Evolutionary conservation across 2,113 vertebrate genomes (phyloP), one percentile per base, ranked within the genome.

Genomic region (Ceratotherium simum): DNA sequence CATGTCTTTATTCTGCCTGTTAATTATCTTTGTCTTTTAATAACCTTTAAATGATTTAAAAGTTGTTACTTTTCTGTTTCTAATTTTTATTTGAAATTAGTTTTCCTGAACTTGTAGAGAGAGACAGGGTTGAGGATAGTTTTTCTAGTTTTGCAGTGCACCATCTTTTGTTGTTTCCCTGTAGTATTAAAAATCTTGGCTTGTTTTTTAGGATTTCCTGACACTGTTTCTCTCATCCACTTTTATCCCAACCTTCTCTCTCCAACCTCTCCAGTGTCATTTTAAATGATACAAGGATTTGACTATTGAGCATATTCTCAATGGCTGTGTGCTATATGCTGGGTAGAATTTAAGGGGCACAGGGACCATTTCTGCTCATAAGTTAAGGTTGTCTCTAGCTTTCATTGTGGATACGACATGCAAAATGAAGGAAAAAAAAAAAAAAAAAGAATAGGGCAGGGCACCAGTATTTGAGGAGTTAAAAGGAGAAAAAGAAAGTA

Each of bases 171-270:
- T 39, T 23, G 5, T 70, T 96, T 93, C 33, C 62, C 27, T 29
- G 25, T 3, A 48, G 20, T 70, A 13, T 79, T 89, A 64, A 62
- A 67, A 73, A 12, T n/a, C 4, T 85, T 58, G 6, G 18, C 76
- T 84, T 94, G 20, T 65, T 79, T 85, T 89, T 31, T 70, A 60
- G 33, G 23, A 84, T 94, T 56, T 91, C 20, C 62, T 82, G 78
- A 4, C 8, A 36, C 36, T 82, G 11, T 42, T 79, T 62, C 27
- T 29, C 48, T 95, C 36, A 16, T 29, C 20, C 36, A 67, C 4
- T 46, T 85, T 85, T 70, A 62, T 36, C 21, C 64, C 21, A 84
- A 65, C 13, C 23, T 65, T 84, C 17, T 76, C 39, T 90, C 39
- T 64, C 18, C 60, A 29, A 13, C 16, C 11, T 64, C 70, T n/a